Percentiles rank a stretch among this genome's conserved stretches.
phyloP scores from a whole-genome alignment of 1,140 invertebrate genomes.

The Psix sp. region DNA sequence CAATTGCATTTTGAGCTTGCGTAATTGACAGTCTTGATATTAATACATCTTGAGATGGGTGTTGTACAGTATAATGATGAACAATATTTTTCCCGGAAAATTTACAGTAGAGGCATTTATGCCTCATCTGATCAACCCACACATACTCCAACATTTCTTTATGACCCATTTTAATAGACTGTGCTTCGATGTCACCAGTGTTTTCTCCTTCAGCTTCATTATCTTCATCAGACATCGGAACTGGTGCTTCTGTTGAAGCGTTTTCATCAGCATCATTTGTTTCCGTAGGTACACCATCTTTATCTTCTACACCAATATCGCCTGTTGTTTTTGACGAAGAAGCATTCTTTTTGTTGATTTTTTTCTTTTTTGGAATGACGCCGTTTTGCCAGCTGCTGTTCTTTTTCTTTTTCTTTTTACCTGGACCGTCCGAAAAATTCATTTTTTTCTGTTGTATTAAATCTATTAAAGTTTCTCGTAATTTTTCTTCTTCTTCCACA shows the following conservation, averaged over 20 bases:
- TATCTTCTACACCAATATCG: conserved; percentile 15
- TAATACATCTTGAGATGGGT: conserved; percentile 81
- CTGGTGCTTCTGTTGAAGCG: too few relatives aligned
- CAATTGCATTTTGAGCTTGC: conserved; percentile 75
- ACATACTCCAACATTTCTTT: conserved; percentile 64
- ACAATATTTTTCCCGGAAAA: conserved; percentile 81
- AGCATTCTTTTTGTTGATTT: conserved; percentile 11
- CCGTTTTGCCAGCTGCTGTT: conserved; percentile 68
- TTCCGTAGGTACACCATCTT: too few relatives aligned
- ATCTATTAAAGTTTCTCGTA: conserved; percentile 31
- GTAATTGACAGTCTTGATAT: conserved; percentile 79
- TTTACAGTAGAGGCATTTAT: conserved; percentile 79
- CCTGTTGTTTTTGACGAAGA: conserved; percentile 3
- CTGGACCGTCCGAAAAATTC: conserved; percentile 12
- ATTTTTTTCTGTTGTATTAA: conserved; percentile 34
- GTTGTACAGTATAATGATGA: conserved; percentile 80
- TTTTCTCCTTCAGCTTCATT: background rate
- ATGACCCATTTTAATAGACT: conserved; percentile 32
- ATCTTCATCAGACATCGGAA: background rate
- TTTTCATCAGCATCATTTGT: too few relatives aligned
- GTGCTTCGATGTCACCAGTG: background rate
- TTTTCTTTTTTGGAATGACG: conserved; percentile 65
- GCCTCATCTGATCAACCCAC: conserved; percentile 66
- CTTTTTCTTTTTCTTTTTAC: conserved; percentile 68
- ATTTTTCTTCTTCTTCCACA: conserved; percentile 28